Evolutionary conservation across 2,888 invertebrate species (phyloP).

Genomic region (Drosophila nr. fundita): DNA sequence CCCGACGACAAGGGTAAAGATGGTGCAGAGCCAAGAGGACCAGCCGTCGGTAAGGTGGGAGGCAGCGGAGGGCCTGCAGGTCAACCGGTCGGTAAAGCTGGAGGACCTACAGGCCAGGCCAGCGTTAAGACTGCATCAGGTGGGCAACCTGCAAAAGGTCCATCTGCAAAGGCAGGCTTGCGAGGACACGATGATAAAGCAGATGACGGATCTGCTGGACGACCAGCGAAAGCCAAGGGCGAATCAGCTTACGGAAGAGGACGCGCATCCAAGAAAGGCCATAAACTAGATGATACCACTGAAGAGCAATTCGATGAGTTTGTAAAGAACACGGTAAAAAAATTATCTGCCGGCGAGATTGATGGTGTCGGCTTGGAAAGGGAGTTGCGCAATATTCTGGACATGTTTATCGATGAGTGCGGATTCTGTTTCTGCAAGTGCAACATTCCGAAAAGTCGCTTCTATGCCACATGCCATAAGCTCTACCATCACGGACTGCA

Average conservation of each 20-base stretch:
- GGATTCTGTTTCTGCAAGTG: constrained; percentile 78
- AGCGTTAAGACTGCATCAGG: not conserved
- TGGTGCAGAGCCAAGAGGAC: not conserved
- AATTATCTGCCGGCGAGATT: constrained; percentile 61
- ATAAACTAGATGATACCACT: constrained; percentile 36
- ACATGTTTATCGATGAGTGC: constrained; percentile 78
- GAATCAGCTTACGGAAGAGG: not conserved
- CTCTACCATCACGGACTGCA: constrained; percentile 80
- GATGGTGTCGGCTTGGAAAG: constrained; percentile 73
- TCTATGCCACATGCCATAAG: constrained; percentile 80
- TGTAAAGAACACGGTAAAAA: constrained; percentile 64
- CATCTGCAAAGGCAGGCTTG: constrained; percentile 12
- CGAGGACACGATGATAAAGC: not conserved
- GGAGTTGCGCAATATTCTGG: constrained; percentile 77
- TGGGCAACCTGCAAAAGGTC: not conserved
- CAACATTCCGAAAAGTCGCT: constrained; percentile 73
- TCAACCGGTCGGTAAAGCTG: not conserved
- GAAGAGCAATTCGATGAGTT: constrained; percentile 66
- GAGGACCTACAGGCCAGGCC: not conserved
- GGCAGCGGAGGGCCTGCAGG: not conserved
- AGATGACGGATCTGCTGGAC: not conserved
- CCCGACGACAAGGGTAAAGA: not conserved
- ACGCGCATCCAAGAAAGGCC: constrained; percentile 10
- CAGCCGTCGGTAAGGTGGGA: not conserved
- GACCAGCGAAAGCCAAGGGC: not conserved